A percentile compares a stretch with the other conserved stretches of the same genome.
These are phyloP conservation scores for Microctonus brassicae DNA, from an alignment of 2,888 invertebrate genomes.

Conservation along the genomic window DNA sequence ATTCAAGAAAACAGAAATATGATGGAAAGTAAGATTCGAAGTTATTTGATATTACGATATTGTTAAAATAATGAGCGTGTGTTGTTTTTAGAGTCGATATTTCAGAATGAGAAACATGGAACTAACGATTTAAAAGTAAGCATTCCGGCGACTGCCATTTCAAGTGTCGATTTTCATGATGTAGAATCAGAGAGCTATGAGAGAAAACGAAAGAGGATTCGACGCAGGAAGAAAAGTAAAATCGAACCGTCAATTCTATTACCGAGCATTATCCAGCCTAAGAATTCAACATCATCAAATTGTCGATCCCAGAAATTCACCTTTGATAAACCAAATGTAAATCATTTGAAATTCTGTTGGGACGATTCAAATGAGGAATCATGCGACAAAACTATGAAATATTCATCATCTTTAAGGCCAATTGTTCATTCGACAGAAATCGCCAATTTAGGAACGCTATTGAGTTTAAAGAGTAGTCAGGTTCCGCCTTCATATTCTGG, in stretches of 20 bases:
- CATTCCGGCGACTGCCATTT: background rate
- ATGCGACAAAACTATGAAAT: background rate
- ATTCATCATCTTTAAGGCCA: background rate
- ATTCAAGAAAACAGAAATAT: background rate
- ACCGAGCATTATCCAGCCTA: too few relatives aligned
- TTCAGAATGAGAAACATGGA: constrained; percentile 22
- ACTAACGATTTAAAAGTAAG: constrained; percentile 40
- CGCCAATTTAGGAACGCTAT: constrained; percentile 8
- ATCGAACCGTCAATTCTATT: constrained; percentile 39
- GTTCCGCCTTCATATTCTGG: constrained; percentile 19
- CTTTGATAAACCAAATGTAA: background rate
- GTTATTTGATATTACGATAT: background rate
- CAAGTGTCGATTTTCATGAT: background rate
- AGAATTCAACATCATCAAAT: constrained; percentile 26
- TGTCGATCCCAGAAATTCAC: background rate
- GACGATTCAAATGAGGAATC: background rate
- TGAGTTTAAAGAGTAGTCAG: constrained; percentile 21
- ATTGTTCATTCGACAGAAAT: constrained; percentile 10
- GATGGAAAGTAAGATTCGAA: background rate
- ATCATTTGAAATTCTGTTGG: constrained; percentile 31
- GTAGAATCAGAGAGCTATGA: background rate
- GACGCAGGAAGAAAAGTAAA: constrained; percentile 39
- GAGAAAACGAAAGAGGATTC: constrained; percentile 41
- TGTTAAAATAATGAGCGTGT: background rate
- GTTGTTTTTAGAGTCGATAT: constrained; percentile 12